These are phyloP conservation scores for Aramus guarauna DNA, from an alignment of 2,113 vertebrate species.

Conservation along the genomic window DNA sequence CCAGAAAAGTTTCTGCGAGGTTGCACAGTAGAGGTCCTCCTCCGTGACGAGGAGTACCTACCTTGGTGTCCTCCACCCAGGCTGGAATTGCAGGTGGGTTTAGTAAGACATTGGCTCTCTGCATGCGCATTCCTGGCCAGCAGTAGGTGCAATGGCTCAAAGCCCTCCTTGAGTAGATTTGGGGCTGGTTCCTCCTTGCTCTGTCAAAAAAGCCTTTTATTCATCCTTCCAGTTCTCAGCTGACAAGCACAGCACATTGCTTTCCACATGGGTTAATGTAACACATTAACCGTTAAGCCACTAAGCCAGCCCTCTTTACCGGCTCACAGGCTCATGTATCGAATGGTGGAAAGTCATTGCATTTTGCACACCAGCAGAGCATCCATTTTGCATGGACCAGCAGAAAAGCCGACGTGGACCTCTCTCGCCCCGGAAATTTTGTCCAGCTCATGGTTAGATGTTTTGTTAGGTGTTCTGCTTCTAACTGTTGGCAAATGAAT, in stretches of 20 bases:
- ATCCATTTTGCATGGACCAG: background rate
- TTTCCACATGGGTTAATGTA: background rate
- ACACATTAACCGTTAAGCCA: background rate
- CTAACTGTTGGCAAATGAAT: background rate
- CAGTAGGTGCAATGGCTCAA: background rate
- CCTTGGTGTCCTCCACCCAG: background rate
- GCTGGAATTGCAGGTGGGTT: background rate
- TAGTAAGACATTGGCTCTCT: background rate
- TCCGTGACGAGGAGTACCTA: background rate
- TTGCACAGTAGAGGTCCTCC: background rate
- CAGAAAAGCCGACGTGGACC: background rate
- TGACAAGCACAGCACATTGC: background rate
- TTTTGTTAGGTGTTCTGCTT: background rate
- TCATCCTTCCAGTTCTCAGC: background rate
- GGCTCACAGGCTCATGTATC: background rate
- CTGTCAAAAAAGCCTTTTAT: background rate
- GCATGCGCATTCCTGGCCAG: background rate
- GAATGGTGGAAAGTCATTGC: background rate
- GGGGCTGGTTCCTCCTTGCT: background rate
- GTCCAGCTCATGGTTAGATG: background rate
- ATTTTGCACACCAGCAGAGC: background rate
- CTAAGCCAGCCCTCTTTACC: accelerated
- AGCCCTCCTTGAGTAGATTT: background rate
- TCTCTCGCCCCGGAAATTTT: background rate
- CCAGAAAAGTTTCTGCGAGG: background rate